These are phyloP conservation scores for Mobula hypostoma DNA, from an alignment of 2,113 vertebrate species.

Conservation along the genomic window DNA sequence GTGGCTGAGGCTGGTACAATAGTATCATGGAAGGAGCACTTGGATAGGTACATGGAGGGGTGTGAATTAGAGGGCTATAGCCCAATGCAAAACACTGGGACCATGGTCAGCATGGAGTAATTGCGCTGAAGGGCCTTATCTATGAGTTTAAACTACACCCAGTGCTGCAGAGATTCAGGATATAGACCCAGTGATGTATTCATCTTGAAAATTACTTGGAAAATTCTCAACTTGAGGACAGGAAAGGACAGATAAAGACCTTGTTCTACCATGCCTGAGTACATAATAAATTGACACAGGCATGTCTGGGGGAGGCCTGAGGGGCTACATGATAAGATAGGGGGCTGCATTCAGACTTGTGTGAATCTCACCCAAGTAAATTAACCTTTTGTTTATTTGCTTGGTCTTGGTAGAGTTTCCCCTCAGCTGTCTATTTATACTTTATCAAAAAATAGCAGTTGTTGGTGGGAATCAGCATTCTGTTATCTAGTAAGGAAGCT, in stretches of 20 bases:
- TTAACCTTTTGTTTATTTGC: conserved; percentile 23
- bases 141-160: too few relatives aligned
- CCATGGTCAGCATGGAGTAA: too few relatives aligned
- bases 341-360: neutral
- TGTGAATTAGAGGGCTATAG: too few relatives aligned
- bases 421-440: conserved; percentile 20
- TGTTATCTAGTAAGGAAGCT: conserved; percentile 3
- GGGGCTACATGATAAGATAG: neutral
- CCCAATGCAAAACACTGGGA: too few relatives aligned
- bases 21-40: too few relatives aligned
- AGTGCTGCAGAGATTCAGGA: too few relatives aligned
- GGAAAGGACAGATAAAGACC: neutral
- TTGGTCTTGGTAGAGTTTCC: conserved; percentile 23
- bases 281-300: neutral
- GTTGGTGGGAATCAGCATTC: conserved; percentile 6
- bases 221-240: neutral
- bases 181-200: neutral
- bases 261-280: neutral
- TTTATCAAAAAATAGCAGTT: conserved; percentile 25
- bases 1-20: too few relatives aligned
- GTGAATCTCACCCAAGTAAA: conserved; percentile 26
- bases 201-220: neutral
- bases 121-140: too few relatives aligned
- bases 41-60: too few relatives aligned
- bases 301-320: neutral